phyloP scores from a whole-genome alignment of 2,888 invertebrate genomes.

The Torymus auratus region DNA sequence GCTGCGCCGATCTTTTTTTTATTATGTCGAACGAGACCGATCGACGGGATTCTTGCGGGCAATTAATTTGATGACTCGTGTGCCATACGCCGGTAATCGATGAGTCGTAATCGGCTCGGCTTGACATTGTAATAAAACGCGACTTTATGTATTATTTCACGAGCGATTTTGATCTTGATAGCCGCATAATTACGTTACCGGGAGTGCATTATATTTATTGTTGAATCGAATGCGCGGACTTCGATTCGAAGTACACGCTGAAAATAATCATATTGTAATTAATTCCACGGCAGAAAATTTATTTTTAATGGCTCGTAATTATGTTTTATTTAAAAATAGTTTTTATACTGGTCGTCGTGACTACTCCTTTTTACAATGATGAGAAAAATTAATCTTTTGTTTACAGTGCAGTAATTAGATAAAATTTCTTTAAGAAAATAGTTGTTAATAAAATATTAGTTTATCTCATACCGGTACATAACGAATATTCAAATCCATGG shows the following conservation, averaged over 20 bases:
- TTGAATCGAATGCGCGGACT: constrained; percentile 16
- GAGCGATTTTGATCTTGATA: constrained; percentile 31
- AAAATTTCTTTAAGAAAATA: too few species aligned
- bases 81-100: constrained; percentile 7
- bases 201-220: constrained; percentile 38
- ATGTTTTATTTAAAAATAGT: too few species aligned
- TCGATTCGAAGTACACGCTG: neutral
- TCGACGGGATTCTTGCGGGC: constrained; percentile 18
- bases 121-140: constrained; percentile 46
- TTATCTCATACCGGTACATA: too few species aligned
- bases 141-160: constrained; percentile 34
- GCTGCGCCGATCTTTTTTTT: too few species aligned
- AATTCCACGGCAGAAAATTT: too few species aligned
- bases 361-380: too few species aligned
- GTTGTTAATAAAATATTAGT: too few species aligned
- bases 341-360: too few species aligned
- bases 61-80: constrained; percentile 37
- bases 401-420: too few species aligned
- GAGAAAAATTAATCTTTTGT: too few species aligned
- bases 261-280: constrained; percentile 8
- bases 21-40: neutral
- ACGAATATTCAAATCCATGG: too few species aligned
- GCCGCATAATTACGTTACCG: constrained; percentile 33
- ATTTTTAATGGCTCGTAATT: too few species aligned
- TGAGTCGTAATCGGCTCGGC: constrained; percentile 39